Evolutionary conservation across 2,113 vertebrate species (phyloP).

Genomic region (Sula dactylatra): DNA sequence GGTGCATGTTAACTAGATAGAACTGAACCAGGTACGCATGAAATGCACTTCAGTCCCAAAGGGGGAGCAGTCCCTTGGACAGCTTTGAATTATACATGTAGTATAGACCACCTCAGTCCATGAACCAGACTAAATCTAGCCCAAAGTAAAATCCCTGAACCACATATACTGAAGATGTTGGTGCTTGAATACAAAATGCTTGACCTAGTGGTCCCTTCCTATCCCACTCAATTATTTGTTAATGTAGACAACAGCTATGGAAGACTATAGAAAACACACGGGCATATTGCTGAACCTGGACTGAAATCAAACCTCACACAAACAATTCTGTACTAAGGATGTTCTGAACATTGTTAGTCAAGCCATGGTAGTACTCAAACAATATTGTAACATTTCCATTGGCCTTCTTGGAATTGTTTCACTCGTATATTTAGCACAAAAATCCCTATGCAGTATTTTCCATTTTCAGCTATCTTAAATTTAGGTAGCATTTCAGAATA

Average conservation of each 20-base stretch:
- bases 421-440: conserved; percentile 5
- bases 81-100: neutral
- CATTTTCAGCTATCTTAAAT: conserved; percentile 15
- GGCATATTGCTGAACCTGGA: neutral
- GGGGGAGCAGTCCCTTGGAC: neutral
- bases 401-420: neutral
- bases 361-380: neutral
- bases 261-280: accelerated
- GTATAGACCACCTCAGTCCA: neutral
- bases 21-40: neutral
- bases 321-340: neutral
- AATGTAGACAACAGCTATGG: neutral
- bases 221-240: neutral
- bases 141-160: neutral
- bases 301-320: neutral
- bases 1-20: neutral
- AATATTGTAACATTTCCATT: neutral
- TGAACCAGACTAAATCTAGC: neutral
- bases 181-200: neutral
- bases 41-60: neutral
- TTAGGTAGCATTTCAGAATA: conserved; percentile 14
- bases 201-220: neutral
- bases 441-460: neutral
- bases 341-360: neutral
- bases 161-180: neutral